phyloP scores from a whole-genome alignment of 2,888 invertebrate genomes.

The Aleiodes alternator region DNA sequence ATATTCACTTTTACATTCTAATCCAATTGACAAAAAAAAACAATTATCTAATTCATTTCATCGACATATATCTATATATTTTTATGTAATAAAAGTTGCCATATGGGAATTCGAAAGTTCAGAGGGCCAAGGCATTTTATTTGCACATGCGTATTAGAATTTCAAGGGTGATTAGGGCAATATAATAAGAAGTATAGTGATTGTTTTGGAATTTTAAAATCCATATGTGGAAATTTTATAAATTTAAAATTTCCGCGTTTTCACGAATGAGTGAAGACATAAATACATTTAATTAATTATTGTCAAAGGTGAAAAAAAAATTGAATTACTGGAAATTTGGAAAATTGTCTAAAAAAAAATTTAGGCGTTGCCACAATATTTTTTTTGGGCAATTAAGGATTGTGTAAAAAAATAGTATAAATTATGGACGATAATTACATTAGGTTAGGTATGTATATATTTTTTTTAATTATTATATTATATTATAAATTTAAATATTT shows the following conservation, averaged over 20 bases:
- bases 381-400: slow-evolving; percentile 41
- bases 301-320: slow-evolving; percentile 67
- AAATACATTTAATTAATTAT: slow-evolving; percentile 56
- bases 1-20: too few species aligned
- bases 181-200: slow-evolving; percentile 1
- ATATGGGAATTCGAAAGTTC: not conserved
- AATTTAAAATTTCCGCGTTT: not conserved
- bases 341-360: slow-evolving; percentile 47
- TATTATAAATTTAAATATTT: not conserved
- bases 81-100: slow-evolving; percentile 5
- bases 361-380: slow-evolving; percentile 65
- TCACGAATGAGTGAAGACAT: slow-evolving; percentile 35
- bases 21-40: too few species aligned
- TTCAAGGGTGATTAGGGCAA: not conserved
- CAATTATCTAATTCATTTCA: too few species aligned
- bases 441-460: slow-evolving; percentile 69
- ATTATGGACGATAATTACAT: slow-evolving; percentile 69
- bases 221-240: slow-evolving; percentile 1
- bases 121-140: slow-evolving; percentile 11
- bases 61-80: slow-evolving; percentile 3
- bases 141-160: slow-evolving; percentile 9
- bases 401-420: slow-evolving; percentile 17
- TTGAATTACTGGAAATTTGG: slow-evolving; percentile 47
- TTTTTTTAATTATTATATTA: not conserved
- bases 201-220: slow-evolving; percentile 2